Conservation (phyloP, 2,888 invertebrate genomes). For the Harmothoe impar region DNA sequence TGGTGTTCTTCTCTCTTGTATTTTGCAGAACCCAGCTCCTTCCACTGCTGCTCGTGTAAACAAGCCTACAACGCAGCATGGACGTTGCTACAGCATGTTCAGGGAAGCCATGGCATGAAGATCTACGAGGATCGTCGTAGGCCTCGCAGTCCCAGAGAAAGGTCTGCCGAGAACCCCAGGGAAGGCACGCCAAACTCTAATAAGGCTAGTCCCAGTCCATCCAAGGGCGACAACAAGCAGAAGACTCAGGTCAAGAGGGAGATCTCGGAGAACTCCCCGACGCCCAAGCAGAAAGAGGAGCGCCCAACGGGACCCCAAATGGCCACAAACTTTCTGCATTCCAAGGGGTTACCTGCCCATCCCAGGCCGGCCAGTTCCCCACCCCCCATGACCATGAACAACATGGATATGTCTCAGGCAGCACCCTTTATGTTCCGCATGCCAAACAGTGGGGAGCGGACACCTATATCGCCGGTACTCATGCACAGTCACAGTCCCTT, state of each 20-base stretch:
- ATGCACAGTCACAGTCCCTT: slow-evolving; percentile 86
- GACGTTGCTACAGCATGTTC: slow-evolving; percentile 96
- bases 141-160: neutral
- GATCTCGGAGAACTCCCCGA: slow-evolving; percentile 31
- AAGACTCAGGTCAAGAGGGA: slow-evolving; percentile 35
- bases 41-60: slow-evolving; percentile 96
- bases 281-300: slow-evolving; percentile 49
- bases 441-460: slow-evolving; percentile 71
- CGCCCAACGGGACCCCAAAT: slow-evolving; percentile 24
- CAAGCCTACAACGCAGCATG: slow-evolving; percentile 88
- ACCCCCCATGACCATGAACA: slow-evolving; percentile 40
- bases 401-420: slow-evolving; percentile 34
- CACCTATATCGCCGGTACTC: slow-evolving; percentile 78
- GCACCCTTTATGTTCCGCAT: slow-evolving; percentile 65
- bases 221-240: slow-evolving; percentile 37
- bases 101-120: slow-evolving; percentile 95
- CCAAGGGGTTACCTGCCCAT: slow-evolving; percentile 43
- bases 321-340: slow-evolving; percentile 2
- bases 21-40: slow-evolving; percentile 92
- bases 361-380: slow-evolving; percentile 51
- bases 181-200: slow-evolving; percentile 44
- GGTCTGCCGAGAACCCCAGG: neutral
- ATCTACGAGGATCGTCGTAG: slow-evolving; percentile 90
- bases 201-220: slow-evolving; percentile 2
- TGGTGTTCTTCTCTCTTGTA: slow-evolving; percentile 69